A percentile compares a stretch with the other conserved stretches of the same genome.
phyloP scores from a whole-genome alignment of 2,888 invertebrate species.

The Drosophila neonasuta region DNA sequence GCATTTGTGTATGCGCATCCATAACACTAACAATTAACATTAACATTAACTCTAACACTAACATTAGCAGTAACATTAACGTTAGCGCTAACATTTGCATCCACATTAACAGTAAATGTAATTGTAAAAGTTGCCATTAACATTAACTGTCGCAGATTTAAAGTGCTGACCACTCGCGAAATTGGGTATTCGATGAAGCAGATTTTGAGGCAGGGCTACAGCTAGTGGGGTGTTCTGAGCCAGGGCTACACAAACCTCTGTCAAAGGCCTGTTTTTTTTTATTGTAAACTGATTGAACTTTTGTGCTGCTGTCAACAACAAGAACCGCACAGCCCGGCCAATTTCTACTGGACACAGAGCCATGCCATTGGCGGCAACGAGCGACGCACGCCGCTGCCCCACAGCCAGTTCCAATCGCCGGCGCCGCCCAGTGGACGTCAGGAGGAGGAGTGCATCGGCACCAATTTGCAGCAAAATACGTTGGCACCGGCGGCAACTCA shows the following conservation, averaged over 20 bases:
- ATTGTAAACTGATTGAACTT: conserved; percentile 62
- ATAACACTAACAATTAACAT: conserved; percentile 14
- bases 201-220: conserved; percentile 5
- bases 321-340: conserved; percentile 81
- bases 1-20: conserved; percentile 19
- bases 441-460: conserved; percentile 81
- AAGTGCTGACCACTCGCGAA: conserved; percentile 1
- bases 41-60: conserved; percentile 5
- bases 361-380: conserved; percentile 87
- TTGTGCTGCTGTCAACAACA: conserved; percentile 43
- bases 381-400: conserved; percentile 84
- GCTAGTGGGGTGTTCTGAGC: background rate
- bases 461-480: conserved; percentile 84
- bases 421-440: conserved; percentile 50
- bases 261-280: conserved; percentile 30
- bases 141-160: conserved; percentile 9
- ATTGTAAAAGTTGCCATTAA: no score
- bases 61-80: background rate
- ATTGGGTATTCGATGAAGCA: background rate
- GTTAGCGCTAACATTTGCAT: no score
- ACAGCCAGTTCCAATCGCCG: conserved; percentile 56
- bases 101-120: no score
- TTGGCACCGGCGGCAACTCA: conserved; percentile 84
- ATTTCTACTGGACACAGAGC: conserved; percentile 89
- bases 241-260: conserved; percentile 23